phyloP scores from a whole-genome alignment of 2,113 vertebrate genomes.

The Notechis scutatus region DNA sequence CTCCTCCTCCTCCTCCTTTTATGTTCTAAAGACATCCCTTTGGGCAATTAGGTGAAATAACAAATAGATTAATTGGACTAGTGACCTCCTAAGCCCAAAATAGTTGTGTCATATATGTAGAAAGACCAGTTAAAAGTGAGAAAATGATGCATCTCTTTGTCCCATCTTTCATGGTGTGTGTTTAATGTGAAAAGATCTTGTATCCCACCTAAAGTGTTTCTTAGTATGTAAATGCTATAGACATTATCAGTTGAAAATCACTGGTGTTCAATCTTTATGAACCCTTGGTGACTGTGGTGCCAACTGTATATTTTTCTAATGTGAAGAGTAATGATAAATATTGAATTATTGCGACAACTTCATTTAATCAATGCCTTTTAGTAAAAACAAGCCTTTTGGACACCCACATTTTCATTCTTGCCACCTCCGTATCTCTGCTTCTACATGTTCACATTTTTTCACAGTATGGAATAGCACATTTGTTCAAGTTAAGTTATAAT shows the following conservation, averaged over 20 bases:
- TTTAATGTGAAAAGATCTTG: not conserved
- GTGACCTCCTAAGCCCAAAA: not conserved
- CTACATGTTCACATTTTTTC: not conserved
- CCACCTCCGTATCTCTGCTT: not conserved
- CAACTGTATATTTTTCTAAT: not conserved
- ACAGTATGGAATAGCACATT: slow-evolving; percentile 5
- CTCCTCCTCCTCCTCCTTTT: not conserved
- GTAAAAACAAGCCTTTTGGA: slow-evolving; percentile 5
- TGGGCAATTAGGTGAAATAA: not conserved
- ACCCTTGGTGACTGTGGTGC: not conserved
- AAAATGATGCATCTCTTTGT: not conserved
- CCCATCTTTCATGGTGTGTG: not conserved
- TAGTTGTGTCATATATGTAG: not conserved
- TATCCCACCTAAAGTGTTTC: not conserved
- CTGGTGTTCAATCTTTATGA: not conserved
- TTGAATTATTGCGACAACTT: slow-evolving; percentile 5
- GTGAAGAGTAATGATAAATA: not conserved
- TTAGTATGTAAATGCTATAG: not conserved
- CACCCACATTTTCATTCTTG: not conserved
- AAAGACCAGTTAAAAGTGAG: not conserved
- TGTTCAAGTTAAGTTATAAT: not conserved
- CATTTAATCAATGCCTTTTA: not conserved
- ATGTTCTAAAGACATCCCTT: not conserved
- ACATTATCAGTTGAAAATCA: not conserved
- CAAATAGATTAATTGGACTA: not conserved